Conservation (phyloP, 2,888 invertebrate species). For the Parnassius apollo region DNA sequence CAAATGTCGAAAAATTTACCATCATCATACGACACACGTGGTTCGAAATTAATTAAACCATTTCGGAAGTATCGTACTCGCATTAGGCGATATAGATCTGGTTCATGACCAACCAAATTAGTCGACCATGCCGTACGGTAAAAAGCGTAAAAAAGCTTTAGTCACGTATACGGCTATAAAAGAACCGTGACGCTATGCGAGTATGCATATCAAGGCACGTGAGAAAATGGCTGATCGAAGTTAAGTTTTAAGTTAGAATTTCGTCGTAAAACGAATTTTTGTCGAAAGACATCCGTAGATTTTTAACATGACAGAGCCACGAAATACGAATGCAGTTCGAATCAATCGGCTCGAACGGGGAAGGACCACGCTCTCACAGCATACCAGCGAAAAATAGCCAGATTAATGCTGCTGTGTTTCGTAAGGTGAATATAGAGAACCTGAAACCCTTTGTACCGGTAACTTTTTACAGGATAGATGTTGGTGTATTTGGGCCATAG, state of each 20-base stretch:
- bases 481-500: neutral
- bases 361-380: too few relatives aligned
- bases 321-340: neutral
- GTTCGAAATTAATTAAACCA: too few relatives aligned
- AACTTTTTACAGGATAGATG: neutral
- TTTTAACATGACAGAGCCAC: neutral
- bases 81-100: neutral
- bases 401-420: too few relatives aligned
- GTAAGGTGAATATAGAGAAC: too few relatives aligned
- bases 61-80: neutral
- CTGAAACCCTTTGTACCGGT: too few relatives aligned
- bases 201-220: slow-evolving; percentile 3
- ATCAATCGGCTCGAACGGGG: too few relatives aligned
- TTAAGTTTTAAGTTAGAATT: too few relatives aligned
- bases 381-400: too few relatives aligned
- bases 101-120: slow-evolving; percentile 5
- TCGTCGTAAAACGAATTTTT: too few relatives aligned
- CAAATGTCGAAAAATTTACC: too few relatives aligned
- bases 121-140: neutral
- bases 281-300: too few relatives aligned
- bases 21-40: too few relatives aligned
- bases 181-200: slow-evolving; percentile 8
- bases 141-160: slow-evolving; percentile 21
- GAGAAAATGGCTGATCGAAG: neutral
- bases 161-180: slow-evolving; percentile 16